Evolutionary conservation across 2,888 invertebrate species (phyloP), one percentile per base, ranked within the genome.

Genomic region (Gisinianus flammeolus): DNA sequence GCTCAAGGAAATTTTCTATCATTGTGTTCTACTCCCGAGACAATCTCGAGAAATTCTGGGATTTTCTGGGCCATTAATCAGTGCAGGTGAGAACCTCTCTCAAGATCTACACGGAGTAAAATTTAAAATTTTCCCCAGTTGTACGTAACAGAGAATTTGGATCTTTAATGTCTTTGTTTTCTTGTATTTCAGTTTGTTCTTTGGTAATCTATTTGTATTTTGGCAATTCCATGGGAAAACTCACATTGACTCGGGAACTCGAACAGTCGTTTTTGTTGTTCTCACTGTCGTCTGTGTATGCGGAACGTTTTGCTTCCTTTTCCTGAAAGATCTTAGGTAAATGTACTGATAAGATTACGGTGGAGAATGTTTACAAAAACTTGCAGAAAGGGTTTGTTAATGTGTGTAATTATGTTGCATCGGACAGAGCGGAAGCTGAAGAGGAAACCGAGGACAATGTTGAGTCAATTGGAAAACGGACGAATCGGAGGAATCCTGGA

Each of bases 11-110:
- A 92, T 83, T 95, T 94, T 86, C 88, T 98, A 75, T 95, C 97
- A 0, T 89, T 95, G 77, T 97, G 97, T 90, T 97, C 97, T 83
- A 92, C 93, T 83, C 88, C 91, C 0, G 91, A 92, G 0, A 97
- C 95, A 0, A 96, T 98, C 86, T 93, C 95, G 10, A 90, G 97
- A 84, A 97, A 98, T 88, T 95, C 96, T 16, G 97, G 98, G 16
- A 90, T 98, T 69, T 98, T 98, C 87, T 98, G 98, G 98, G 97
- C 97, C 0, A 91, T 98, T 88, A 89, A 97, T 81, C 97, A 98
- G 87, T 93, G 92, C 89, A 94, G 94, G 94, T 93, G 87, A 82
- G 64, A 24, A 26, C 3, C n/a, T n/a, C n/a, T n/a, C n/a, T n/a
- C n/a, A n/a, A n/a, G n/a, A n/a, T n/a, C n/a, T n/a, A 12, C 52